phyloP scores from a whole-genome alignment of 64 coral and sea anemone species.

The Stichodactyla mertensii region DNA sequence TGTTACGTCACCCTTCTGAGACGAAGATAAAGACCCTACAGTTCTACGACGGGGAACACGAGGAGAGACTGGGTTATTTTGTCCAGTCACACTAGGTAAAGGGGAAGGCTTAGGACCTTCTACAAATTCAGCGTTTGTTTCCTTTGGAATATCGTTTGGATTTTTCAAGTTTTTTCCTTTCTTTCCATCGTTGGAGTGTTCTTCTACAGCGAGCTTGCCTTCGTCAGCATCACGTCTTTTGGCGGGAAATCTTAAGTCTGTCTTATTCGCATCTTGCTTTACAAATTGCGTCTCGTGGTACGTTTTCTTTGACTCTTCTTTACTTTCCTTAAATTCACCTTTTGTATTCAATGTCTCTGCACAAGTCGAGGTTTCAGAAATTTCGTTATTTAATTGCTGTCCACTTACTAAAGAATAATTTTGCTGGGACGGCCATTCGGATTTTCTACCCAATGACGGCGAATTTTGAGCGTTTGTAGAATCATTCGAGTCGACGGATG shows the following conservation, averaged over 20 bases:
- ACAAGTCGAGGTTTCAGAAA: background rate
- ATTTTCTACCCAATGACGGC: background rate
- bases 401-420: background rate
- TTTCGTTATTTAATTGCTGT: background rate
- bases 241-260: background rate
- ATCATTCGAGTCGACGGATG: conserved; percentile 46
- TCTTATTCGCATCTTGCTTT: background rate
- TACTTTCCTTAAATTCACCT: background rate
- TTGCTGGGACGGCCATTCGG: background rate
- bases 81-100: background rate
- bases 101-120: background rate
- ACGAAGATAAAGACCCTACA: background rate
- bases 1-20: background rate
- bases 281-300: no score
- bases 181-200: background rate
- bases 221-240: no score
- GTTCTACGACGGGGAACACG: background rate
- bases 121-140: no score
- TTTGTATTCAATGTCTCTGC: background rate
- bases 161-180: background rate
- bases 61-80: background rate
- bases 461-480: conserved; percentile 4
- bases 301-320: background rate
- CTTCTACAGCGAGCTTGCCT: no score
- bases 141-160: no score